phyloP scores from a whole-genome alignment of 2,888 invertebrate species.

The Brachypalpus laphriformis region DNA sequence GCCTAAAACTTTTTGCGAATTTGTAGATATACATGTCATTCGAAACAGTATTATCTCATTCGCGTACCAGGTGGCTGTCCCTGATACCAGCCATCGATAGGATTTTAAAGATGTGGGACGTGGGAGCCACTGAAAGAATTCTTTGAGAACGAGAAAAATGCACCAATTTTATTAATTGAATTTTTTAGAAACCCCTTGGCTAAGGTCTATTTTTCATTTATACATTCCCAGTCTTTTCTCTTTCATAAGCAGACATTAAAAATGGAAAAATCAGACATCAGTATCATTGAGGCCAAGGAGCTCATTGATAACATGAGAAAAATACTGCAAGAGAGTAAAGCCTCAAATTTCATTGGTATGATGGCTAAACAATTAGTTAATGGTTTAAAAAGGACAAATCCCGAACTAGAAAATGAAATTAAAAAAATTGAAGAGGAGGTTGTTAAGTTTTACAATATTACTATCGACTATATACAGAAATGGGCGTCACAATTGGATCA shows the following conservation, averaged over 20 bases:
- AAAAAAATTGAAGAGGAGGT: neutral
- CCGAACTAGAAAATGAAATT: neutral
- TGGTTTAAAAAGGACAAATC: too few species aligned
- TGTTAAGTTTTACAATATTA: neutral
- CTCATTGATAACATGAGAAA: too few species aligned
- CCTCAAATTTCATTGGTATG: too few species aligned
- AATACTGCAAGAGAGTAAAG: too few species aligned
- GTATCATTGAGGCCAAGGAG: too few species aligned
- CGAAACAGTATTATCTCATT: constrained; percentile 28
- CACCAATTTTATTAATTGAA: neutral
- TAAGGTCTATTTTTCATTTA: neutral
- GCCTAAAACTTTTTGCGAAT: constrained; percentile 38
- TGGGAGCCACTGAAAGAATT: constrained; percentile 40
- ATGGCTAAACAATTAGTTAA: too few species aligned
- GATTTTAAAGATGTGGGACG: constrained; percentile 39
- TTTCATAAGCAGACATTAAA: too few species aligned
- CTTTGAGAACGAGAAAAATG: too few species aligned
- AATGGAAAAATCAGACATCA: too few species aligned
- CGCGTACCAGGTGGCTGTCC: constrained; percentile 44
- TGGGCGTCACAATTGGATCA: too few species aligned
- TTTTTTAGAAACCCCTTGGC: neutral
- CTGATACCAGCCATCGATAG: constrained; percentile 39
- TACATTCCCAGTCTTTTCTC: neutral
- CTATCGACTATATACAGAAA: too few species aligned
- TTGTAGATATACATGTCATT: constrained; percentile 28